Evolutionary conservation across 2,888 invertebrate genomes (phyloP).

Genomic region (Hirudinaria manillensis): DNA sequence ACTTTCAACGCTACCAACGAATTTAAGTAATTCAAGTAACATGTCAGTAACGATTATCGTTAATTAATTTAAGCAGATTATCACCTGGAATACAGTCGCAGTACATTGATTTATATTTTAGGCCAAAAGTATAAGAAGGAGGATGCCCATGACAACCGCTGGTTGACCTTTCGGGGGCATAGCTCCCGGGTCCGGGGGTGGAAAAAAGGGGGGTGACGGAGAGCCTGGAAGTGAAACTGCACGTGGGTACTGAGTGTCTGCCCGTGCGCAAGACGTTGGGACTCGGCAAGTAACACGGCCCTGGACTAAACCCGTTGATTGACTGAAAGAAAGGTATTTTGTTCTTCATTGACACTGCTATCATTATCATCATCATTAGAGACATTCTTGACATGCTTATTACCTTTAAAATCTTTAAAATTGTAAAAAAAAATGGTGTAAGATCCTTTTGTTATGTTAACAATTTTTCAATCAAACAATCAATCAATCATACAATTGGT

Average conservation of each 20-base stretch:
- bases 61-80: background rate
- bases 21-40: too few species aligned
- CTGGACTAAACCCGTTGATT: conserved; percentile 30
- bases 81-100: background rate
- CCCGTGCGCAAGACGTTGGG: conserved; percentile 44
- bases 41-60: background rate
- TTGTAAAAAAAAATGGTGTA: background rate
- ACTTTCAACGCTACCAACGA: too few species aligned
- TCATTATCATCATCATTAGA: too few species aligned
- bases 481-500: background rate
- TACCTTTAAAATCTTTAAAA: too few species aligned
- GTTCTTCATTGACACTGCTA: too few species aligned
- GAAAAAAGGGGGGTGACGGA: background rate
- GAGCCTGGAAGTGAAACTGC: background rate
- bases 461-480: background rate
- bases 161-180: conserved; percentile 46
- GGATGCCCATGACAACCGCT: conserved; percentile 38
- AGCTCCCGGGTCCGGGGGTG: conserved; percentile 50
- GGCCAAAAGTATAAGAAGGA: conserved; percentile 24
- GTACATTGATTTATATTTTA: background rate
- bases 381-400: too few species aligned
- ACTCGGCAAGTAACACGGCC: conserved; percentile 36
- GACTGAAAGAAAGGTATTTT: conserved; percentile 23
- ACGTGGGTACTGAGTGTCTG: conserved; percentile 9
- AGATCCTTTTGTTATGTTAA: background rate